Percentiles rank a stretch among this genome's conserved stretches.
These are phyloP conservation scores for Eubasilissa splendida DNA, from an alignment of 2,888 invertebrate genomes.

Conservation along the genomic window DNA sequence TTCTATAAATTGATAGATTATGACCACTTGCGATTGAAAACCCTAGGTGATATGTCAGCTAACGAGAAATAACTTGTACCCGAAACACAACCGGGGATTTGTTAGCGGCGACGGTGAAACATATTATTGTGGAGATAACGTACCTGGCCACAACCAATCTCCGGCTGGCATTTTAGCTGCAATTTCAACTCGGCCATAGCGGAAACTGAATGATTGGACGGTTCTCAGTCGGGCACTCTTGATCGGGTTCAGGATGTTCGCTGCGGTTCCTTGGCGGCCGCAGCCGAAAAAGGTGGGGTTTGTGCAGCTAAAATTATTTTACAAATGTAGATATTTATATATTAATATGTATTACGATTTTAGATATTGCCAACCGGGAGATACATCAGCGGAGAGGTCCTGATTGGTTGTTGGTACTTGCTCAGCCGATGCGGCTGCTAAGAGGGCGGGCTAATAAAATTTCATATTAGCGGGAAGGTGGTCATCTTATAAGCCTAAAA, in stretches of 20 bases:
- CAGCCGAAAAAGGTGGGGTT: conserved; percentile 75
- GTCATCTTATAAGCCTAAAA: too few species aligned
- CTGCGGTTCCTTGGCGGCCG: conserved; percentile 69
- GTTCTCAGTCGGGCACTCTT: conserved; percentile 79
- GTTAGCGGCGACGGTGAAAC: not conserved
- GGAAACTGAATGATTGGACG: conserved; percentile 76
- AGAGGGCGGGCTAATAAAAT: too few species aligned
- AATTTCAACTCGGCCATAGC: conserved; percentile 77
- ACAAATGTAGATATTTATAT: not conserved
- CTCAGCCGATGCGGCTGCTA: too few species aligned
- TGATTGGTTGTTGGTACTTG: too few species aligned
- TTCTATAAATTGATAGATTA: not conserved
- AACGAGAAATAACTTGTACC: not conserved
- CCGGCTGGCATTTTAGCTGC: conserved; percentile 80
- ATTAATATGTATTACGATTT: too few species aligned
- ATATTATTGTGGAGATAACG: not conserved
- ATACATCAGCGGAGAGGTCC: too few species aligned
- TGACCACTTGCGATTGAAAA: too few species aligned
- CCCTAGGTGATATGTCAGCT: not conserved
- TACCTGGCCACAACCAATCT: conserved; percentile 76
- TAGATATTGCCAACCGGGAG: too few species aligned
- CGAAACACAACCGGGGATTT: too few species aligned
- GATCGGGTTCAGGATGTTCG: conserved; percentile 76
- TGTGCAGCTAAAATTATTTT: conserved; percentile 68
- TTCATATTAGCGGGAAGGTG: too few species aligned